Percentiles rank a stretch among this genome's conserved stretches.
phyloP scores from a whole-genome alignment of 92 coral and sea anemone species.

The Parazoanthus atlanticus region DNA sequence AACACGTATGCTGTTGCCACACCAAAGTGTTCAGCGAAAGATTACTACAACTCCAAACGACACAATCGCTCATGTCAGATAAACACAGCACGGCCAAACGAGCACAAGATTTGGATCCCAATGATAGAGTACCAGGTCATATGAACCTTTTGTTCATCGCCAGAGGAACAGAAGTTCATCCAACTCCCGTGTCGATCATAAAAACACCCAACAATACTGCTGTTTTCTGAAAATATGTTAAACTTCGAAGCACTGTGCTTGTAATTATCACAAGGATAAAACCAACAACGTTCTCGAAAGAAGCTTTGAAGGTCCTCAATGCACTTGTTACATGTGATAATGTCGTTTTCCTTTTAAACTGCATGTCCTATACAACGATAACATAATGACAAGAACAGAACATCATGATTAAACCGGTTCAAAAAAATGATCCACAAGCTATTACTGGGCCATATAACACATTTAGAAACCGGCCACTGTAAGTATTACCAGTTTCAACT shows the following conservation, averaged over 20 bases:
- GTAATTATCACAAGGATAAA: too few relatives aligned
- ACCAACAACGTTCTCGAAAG: background rate
- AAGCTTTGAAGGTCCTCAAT: background rate
- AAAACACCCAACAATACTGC: background rate
- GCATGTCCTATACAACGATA: background rate
- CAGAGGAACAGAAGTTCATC: background rate
- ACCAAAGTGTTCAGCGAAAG: constrained; percentile 63
- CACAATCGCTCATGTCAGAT: background rate
- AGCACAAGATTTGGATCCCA: constrained; percentile 31
- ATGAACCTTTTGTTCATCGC: background rate
- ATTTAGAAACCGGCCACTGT: background rate
- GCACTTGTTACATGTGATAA: background rate
- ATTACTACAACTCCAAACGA: constrained; percentile 29
- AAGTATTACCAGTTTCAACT: background rate
- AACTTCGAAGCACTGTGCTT: background rate
- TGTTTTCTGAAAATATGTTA: too few relatives aligned
- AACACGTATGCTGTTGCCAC: constrained; percentile 52
- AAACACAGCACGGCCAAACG: background rate
- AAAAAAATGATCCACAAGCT: background rate
- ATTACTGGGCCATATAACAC: background rate
- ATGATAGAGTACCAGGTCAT: constrained; percentile 1
- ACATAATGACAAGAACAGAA: too few relatives aligned
- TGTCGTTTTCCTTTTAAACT: background rate
- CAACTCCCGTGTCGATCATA: background rate
- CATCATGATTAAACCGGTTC: background rate